These are phyloP conservation scores for Drosophila affinis DNA, from an alignment of 2,888 invertebrate genomes.

Conservation along the genomic window DNA sequence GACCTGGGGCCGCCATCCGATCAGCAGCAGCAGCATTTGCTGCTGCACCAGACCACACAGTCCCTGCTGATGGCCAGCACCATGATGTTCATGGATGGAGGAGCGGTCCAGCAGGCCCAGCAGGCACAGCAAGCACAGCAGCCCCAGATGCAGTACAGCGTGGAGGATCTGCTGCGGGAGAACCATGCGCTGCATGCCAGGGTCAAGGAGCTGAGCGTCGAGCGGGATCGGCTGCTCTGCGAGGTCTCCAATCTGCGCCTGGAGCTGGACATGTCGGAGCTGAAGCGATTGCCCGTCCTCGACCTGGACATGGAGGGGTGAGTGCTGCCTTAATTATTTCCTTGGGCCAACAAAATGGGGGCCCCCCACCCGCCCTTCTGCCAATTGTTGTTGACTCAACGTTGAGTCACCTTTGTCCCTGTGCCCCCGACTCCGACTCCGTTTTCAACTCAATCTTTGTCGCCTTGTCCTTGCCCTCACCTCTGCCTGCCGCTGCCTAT, in stretches of 20 bases:
- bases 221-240: constrained; percentile 82
- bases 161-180: constrained; percentile 82
- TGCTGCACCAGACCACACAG: constrained; percentile 81
- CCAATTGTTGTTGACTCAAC: constrained; percentile 28
- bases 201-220: constrained; percentile 80
- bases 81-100: constrained; percentile 68
- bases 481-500: neutral
- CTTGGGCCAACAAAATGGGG: constrained; percentile 7
- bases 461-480: constrained; percentile 51
- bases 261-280: constrained; percentile 83
- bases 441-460: constrained; percentile 25
- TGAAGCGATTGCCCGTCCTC: constrained; percentile 80
- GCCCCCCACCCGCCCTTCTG: neutral
- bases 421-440: constrained; percentile 3
- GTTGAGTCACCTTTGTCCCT: constrained; percentile 59
- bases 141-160: constrained; percentile 47
- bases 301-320: constrained; percentile 80
- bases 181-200: constrained; percentile 80
- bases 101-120: neutral
- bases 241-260: constrained; percentile 83
- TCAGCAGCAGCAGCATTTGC: constrained; percentile 54
- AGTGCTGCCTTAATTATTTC: constrained; percentile 51
- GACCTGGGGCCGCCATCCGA: constrained; percentile 42
- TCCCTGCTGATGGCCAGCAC: constrained; percentile 82
- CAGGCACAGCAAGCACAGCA: constrained; percentile 17